Conservation (phyloP, 2,113 vertebrate genomes). For the Irena cyanogastra region DNA sequence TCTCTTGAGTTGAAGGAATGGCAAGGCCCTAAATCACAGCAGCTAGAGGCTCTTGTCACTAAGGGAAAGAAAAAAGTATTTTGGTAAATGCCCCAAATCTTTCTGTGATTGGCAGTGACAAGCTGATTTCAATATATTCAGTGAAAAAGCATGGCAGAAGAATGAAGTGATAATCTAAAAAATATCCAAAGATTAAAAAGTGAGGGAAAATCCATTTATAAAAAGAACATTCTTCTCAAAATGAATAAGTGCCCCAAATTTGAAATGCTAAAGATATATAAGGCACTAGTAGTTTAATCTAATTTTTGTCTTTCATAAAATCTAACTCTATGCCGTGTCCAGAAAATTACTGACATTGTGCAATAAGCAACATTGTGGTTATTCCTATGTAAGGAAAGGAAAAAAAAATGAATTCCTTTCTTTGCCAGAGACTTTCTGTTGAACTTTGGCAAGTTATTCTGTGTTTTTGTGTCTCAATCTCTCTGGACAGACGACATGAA, state of each 20-base stretch:
- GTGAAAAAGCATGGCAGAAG: neutral
- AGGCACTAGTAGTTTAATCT: neutral
- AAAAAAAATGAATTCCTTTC: neutral
- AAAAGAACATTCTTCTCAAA: slow-evolving; percentile 35
- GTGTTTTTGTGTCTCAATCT: neutral
- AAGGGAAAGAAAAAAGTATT: neutral
- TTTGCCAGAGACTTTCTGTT: neutral
- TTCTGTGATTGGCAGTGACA: neutral
- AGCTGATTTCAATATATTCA: neutral
- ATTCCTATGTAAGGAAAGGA: slow-evolving; percentile 10
- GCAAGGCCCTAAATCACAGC: neutral
- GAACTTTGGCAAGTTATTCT: slow-evolving; percentile 9
- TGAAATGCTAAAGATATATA: slow-evolving; percentile 29
- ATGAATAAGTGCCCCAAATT: neutral
- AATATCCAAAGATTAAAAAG: slow-evolving; percentile 11
- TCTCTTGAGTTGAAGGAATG: neutral
- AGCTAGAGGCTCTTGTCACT: neutral
- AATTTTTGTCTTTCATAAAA: slow-evolving; percentile 40
- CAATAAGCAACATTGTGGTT: slow-evolving; percentile 21
- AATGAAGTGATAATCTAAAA: slow-evolving; percentile 23
- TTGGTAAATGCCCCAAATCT: neutral
- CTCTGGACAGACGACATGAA: neutral
- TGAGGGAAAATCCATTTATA: slow-evolving; percentile 45
- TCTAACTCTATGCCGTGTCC: neutral
- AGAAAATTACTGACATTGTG: slow-evolving; percentile 23